These are phyloP conservation scores for Brotula barbata DNA, from an alignment of 2,797 vertebrate species.

Conservation along the genomic window DNA sequence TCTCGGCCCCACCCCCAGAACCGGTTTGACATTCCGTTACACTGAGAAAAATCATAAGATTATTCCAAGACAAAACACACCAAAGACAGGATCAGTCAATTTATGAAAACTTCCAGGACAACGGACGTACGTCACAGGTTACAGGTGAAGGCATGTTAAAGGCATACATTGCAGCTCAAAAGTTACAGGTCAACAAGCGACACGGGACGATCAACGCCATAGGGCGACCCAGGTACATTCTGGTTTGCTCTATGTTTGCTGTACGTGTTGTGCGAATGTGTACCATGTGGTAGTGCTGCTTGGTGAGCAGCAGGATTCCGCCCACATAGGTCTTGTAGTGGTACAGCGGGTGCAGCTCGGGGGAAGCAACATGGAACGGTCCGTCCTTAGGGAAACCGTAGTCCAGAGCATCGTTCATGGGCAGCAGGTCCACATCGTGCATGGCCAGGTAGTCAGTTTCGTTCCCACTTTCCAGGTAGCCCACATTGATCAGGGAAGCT, in stretches of 20 bases:
- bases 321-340: conserved; percentile 98
- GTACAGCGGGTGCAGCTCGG: conserved; percentile 94
- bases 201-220: too few species aligned
- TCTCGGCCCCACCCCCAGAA: conserved; percentile 99
- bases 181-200: too few species aligned
- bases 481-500: conserved; percentile 94
- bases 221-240: too few species aligned
- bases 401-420: conserved; percentile 90
- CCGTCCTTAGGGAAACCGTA: conserved; percentile 91
- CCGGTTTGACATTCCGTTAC: conserved; percentile 98
- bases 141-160: too few species aligned
- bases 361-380: conserved; percentile 94
- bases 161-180: too few species aligned
- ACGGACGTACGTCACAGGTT: too few species aligned
- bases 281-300: conserved; percentile 92
- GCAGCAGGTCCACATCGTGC: conserved; percentile 96
- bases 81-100: too few species aligned
- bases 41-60: conserved; percentile 75
- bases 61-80: not conserved
- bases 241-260: too few species aligned
- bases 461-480: conserved; percentile 91
- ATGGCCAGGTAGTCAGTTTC: conserved; percentile 97
- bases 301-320: conserved; percentile 94
- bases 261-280: not conserved
- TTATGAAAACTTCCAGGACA: too few species aligned